Evolutionary conservation across 53 echinoderm and acorn worm species (phyloP).

Genomic region (Holothuria leucospilota): DNA sequence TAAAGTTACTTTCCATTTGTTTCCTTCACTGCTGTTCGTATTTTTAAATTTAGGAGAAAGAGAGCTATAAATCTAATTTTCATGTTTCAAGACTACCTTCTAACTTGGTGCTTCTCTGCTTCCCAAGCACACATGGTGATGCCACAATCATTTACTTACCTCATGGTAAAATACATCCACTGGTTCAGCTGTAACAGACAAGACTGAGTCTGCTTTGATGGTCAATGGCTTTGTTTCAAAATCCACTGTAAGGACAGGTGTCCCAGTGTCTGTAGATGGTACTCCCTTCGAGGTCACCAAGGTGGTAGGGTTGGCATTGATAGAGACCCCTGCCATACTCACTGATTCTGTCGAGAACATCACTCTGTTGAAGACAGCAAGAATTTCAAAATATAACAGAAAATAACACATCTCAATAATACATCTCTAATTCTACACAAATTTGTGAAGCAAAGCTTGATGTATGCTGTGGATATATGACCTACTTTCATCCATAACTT

Average conservation of each 20-base stretch:
- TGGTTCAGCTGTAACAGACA: conserved; percentile 91
- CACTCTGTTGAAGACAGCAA: conserved; percentile 53
- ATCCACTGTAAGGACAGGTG: conserved; percentile 88
- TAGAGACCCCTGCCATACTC: conserved; percentile 74
- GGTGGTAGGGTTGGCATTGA: conserved; percentile 71
- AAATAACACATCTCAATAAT: no score
- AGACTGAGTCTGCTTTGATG: conserved; percentile 80
- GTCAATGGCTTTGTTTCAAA: conserved; percentile 85
- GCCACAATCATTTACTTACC: conserved; percentile 47
- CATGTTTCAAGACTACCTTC: no score
- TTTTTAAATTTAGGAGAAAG: no score
- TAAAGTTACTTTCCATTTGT: no score
- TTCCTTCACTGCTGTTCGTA: no score
- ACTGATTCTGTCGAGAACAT: conserved; percentile 86
- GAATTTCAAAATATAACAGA: not conserved
- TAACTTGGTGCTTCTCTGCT: no score
- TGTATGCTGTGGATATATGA: no score
- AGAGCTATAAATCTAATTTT: no score
- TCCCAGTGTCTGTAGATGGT: conserved; percentile 65
- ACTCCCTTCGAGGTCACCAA: conserved; percentile 84
- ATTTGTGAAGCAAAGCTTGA: no score
- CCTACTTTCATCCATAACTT: no score
- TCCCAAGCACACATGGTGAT: no score
- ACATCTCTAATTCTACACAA: no score
- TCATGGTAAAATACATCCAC: conserved; percentile 91